Conservation (phyloP, 2,888 invertebrate genomes). For the Melanostoma mellinum region DNA sequence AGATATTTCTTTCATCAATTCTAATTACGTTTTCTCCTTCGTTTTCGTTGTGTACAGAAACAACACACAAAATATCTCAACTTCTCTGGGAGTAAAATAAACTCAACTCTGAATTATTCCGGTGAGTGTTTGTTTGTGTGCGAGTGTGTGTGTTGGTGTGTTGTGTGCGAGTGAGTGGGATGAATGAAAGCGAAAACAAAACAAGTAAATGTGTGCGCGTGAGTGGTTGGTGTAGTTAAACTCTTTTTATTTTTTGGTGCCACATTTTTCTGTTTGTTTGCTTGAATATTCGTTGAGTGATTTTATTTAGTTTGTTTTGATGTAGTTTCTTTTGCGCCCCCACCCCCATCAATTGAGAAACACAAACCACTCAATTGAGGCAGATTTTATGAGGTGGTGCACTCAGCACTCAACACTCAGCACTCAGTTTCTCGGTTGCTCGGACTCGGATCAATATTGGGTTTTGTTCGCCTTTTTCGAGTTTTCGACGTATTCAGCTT, state of each 20-base stretch:
- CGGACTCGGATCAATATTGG: constrained; percentile 62
- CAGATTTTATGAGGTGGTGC: too few species aligned
- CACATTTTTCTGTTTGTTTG: background rate
- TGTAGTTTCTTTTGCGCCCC: too few species aligned
- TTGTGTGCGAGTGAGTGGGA: constrained; percentile 17
- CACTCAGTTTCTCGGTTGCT: background rate
- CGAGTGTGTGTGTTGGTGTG: background rate
- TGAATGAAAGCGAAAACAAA: constrained; percentile 68
- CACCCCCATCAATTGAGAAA: too few species aligned
- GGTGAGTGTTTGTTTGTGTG: constrained; percentile 4
- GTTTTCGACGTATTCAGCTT: constrained; percentile 22
- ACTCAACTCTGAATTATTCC: constrained; percentile 18
- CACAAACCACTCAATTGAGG: too few species aligned
- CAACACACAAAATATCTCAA: constrained; percentile 22
- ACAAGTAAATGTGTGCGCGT: constrained; percentile 23
- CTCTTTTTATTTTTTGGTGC: background rate
- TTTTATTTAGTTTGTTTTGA: too few species aligned
- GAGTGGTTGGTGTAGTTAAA: background rate
- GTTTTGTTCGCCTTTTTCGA: constrained; percentile 36
- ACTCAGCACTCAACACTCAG: too few species aligned
- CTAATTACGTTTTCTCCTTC: constrained; percentile 54
- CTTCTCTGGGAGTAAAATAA: constrained; percentile 5
- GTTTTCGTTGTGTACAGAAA: constrained; percentile 55
- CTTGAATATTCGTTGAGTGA: background rate
- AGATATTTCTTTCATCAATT: constrained; percentile 46